Evolutionary conservation across 2,797 vertebrate species (phyloP).

Genomic region (Yasuhikotakia modesta): DNA sequence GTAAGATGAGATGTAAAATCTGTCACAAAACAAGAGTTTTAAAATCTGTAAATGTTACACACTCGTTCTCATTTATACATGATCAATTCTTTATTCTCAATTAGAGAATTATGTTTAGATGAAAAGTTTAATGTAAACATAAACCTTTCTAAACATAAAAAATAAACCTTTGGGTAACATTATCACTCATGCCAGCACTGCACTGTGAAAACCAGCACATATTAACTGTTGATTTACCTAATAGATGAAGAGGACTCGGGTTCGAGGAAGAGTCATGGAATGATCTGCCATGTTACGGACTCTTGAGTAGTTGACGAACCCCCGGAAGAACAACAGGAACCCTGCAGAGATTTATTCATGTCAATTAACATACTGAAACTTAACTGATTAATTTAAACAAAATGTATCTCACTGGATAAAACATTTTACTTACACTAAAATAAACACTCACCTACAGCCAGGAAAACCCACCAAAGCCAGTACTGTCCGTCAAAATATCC

Average conservation of each 20-base stretch:
- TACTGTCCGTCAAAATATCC: conserved; percentile 98
- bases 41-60: not conserved
- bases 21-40: conserved; percentile 19
- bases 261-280: conserved; percentile 88
- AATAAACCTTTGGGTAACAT: not conserved
- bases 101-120: not conserved
- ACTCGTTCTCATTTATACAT: not conserved
- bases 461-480: conserved; percentile 99
- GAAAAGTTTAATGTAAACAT: too few relatives aligned
- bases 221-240: conserved; percentile 77
- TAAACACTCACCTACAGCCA: conserved; percentile 89
- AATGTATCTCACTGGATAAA: too few relatives aligned
- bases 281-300: conserved; percentile 97
- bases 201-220: not conserved
- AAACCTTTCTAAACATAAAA: too few relatives aligned
- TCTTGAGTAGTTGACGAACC: conserved; percentile 97
- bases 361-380: not conserved
- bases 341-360: conserved; percentile 71
- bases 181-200: not conserved
- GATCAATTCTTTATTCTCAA: not conserved
- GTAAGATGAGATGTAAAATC: conserved; percentile 48
- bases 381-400: not conserved
- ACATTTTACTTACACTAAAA: too few relatives aligned
- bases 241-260: conserved; percentile 99
- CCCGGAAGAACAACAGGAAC: conserved; percentile 97